A percentile compares a stretch with the other conserved stretches of the same genome.
Evolutionary conservation across 2,797 vertebrate genomes (phyloP).

Genomic region (Eupleurogrammus muticus): DNA sequence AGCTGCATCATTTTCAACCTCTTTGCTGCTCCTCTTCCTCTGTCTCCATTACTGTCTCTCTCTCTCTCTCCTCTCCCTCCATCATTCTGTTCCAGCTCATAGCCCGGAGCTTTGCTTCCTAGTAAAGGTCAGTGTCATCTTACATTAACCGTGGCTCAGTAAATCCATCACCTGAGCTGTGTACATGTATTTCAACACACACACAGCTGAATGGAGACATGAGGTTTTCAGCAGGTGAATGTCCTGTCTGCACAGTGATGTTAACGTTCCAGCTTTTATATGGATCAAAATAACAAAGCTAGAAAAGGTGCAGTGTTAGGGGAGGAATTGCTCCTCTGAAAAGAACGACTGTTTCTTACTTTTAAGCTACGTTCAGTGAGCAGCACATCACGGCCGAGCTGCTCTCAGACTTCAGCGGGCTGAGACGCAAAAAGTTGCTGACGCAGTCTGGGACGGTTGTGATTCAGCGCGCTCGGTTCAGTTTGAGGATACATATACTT

Average conservation of each 20-base stretch:
- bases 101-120: conserved; percentile 53
- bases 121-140: conserved; percentile 66
- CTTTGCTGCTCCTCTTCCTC: background rate
- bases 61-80: background rate
- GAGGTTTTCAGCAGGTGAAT: conserved; percentile 18
- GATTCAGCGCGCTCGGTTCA: too few species aligned
- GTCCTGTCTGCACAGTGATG: conserved; percentile 1
- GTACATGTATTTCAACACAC: conserved; percentile 10
- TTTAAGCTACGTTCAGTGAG: background rate
- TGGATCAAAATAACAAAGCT: background rate
- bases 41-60: conserved; percentile 21
- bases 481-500: background rate
- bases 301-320: background rate
- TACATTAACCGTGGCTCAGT: conserved; percentile 55
- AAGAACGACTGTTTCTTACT: background rate
- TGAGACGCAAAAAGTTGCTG: background rate
- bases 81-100: conserved; percentile 26
- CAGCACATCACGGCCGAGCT: background rate
- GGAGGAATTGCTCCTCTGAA: background rate
- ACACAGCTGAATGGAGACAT: conserved; percentile 17
- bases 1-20: background rate
- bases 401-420: background rate
- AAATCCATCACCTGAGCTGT: conserved; percentile 52
- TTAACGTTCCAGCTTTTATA: background rate
- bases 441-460: too few species aligned